Evolutionary conservation across 2,888 invertebrate genomes (phyloP).

Genomic region (Cephalotes varians): DNA sequence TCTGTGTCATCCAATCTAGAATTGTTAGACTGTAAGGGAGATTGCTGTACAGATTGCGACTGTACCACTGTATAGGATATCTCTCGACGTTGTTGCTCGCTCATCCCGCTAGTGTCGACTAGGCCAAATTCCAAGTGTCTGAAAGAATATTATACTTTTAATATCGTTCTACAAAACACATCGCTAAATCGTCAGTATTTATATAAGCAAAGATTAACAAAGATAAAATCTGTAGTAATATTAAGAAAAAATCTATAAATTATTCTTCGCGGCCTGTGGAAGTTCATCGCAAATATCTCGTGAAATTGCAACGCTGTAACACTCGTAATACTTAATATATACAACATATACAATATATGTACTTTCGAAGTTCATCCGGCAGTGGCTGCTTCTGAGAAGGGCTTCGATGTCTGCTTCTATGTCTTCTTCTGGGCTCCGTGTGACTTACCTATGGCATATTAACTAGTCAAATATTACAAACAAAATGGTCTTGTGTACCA

Average conservation of each 20-base stretch:
- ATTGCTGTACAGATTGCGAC: slow-evolving; percentile 87
- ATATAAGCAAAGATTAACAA: not conserved
- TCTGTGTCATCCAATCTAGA: slow-evolving; percentile 80
- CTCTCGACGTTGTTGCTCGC: slow-evolving; percentile 93
- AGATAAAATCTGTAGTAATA: not conserved
- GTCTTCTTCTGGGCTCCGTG: slow-evolving; percentile 82
- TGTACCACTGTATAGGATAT: slow-evolving; percentile 96
- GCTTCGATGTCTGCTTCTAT: slow-evolving; percentile 84
- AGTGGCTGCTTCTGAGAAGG: slow-evolving; percentile 84
- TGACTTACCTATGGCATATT: slow-evolving; percentile 70
- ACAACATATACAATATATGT: slow-evolving; percentile 59
- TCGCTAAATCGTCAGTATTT: not conserved
- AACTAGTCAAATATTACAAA: slow-evolving; percentile 8
- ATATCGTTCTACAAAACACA: not conserved
- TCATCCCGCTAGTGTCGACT: slow-evolving; percentile 96
- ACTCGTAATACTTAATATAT: not conserved
- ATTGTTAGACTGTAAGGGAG: slow-evolving; percentile 81
- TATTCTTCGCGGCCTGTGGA: not conserved
- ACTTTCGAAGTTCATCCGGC: slow-evolving; percentile 85
- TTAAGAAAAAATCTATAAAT: not conserved
- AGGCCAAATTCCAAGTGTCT: slow-evolving; percentile 95
- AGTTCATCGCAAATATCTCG: not conserved
- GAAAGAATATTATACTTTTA: slow-evolving; percentile 67
- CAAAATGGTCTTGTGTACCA: not conserved
- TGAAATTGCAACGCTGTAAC: not conserved